These are phyloP conservation scores for Scelioninae gen. 2 DNA, from an alignment of 2,888 invertebrate species.

Conservation along the genomic window DNA sequence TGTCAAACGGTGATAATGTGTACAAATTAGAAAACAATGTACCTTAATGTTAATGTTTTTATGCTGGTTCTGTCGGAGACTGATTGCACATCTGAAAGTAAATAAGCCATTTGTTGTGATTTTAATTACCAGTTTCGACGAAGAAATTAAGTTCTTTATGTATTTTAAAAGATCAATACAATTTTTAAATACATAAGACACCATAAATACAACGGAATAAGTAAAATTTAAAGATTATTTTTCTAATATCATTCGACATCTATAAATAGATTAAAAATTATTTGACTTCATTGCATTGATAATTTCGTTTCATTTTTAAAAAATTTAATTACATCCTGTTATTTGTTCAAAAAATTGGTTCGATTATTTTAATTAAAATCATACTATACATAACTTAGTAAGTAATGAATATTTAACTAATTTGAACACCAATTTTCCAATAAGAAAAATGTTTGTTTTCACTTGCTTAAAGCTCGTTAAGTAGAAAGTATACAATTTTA, in stretches of 20 bases:
- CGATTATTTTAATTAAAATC: slow-evolving; percentile 26
- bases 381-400: neutral
- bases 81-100: neutral
- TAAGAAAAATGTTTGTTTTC: neutral
- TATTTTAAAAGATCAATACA: neutral
- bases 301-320: slow-evolving; percentile 23
- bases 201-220: no score
- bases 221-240: no score
- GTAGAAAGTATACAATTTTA: no score
- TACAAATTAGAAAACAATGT: slow-evolving; percentile 32
- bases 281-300: slow-evolving; percentile 5
- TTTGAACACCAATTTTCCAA: neutral
- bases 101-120: neutral
- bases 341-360: slow-evolving; percentile 13
- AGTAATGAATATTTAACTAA: neutral
- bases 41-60: slow-evolving; percentile 16
- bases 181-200: no score
- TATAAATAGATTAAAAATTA: no score
- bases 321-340: slow-evolving; percentile 28
- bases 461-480: neutral
- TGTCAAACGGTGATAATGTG: slow-evolving; percentile 31
- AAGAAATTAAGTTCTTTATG: neutral
- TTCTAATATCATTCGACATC: no score
- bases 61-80: slow-evolving; percentile 2
- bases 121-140: neutral